Conservation (phyloP, 2,113 vertebrate genomes). For the Hiodon alosoides region DNA sequence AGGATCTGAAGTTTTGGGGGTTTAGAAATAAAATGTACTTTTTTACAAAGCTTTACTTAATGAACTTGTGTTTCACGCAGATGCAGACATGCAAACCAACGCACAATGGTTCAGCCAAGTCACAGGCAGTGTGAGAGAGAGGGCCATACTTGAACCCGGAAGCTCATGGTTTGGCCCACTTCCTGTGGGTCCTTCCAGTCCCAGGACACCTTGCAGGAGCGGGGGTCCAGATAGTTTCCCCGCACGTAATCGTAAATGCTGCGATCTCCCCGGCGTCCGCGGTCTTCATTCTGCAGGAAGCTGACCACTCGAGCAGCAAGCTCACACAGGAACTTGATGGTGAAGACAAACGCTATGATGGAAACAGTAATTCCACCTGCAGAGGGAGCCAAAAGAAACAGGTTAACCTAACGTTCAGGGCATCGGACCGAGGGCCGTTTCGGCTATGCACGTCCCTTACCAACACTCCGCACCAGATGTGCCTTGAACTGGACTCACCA, state of each 20-base stretch:
- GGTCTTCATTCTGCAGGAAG: constrained; percentile 97
- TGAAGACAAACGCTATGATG: constrained; percentile 96
- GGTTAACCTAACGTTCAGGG: background rate
- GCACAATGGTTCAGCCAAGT: too few relatives aligned
- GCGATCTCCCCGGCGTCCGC: constrained; percentile 86
- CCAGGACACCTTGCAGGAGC: constrained; percentile 95
- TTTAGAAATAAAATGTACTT: too few relatives aligned
- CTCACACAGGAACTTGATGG: constrained; percentile 98
- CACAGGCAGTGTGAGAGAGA: background rate
- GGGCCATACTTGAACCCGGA: constrained; percentile 86
- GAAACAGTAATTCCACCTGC: constrained; percentile 96
- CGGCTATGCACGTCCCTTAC: too few relatives aligned
- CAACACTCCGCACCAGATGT: too few relatives aligned
- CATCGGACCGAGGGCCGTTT: background rate
- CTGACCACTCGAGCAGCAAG: constrained; percentile 94
- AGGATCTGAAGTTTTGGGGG: too few relatives aligned
- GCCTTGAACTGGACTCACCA: constrained; percentile 69
- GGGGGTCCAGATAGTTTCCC: constrained; percentile 95
- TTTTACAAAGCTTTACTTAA: background rate
- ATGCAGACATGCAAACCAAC: too few relatives aligned
- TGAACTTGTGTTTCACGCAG: background rate
- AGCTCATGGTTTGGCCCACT: constrained; percentile 98
- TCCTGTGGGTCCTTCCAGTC: constrained; percentile 98
- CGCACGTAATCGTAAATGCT: constrained; percentile 98
- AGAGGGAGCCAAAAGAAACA: constrained; percentile 18